Evolutionary conservation across 2,113 vertebrate species (phyloP).

Genomic region (Bettongia penicillata): DNA sequence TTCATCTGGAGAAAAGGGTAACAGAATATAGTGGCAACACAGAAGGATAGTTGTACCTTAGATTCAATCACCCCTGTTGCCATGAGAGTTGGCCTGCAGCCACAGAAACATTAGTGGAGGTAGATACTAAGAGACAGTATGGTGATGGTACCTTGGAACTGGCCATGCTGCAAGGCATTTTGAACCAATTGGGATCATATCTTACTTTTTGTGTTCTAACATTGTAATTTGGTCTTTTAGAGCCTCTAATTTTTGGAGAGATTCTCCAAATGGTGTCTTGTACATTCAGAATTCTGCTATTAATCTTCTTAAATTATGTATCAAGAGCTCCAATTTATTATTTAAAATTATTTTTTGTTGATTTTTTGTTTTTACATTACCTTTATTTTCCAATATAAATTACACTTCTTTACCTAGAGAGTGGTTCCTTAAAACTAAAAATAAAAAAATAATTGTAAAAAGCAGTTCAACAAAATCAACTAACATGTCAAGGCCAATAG

Average conservation of each 20-base stretch:
- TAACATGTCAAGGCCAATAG: not conserved
- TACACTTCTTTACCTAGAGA: not conserved
- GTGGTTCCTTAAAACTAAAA: not conserved
- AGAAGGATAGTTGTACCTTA: not conserved
- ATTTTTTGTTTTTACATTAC: not conserved
- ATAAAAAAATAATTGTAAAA: not conserved
- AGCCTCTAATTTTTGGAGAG: not conserved
- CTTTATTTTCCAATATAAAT: not conserved
- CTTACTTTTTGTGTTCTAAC: no score
- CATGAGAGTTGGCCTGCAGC: not conserved
- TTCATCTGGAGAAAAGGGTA: not conserved
- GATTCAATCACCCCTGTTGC: no score
- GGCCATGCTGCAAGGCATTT: not conserved
- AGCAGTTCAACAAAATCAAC: not conserved
- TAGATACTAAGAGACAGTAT: not conserved
- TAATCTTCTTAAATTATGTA: not conserved
- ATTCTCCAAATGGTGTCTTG: not conserved
- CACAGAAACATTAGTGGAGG: not conserved
- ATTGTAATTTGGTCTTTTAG: not conserved
- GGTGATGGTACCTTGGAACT: not conserved
- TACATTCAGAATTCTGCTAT: not conserved
- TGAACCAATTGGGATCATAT: not conserved
- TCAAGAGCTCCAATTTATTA: not conserved
- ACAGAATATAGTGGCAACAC: not conserved
- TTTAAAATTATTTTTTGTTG: not conserved